Conservation (phyloP, 1,140 invertebrate genomes). For the Drosophila pruinosa region DNA sequence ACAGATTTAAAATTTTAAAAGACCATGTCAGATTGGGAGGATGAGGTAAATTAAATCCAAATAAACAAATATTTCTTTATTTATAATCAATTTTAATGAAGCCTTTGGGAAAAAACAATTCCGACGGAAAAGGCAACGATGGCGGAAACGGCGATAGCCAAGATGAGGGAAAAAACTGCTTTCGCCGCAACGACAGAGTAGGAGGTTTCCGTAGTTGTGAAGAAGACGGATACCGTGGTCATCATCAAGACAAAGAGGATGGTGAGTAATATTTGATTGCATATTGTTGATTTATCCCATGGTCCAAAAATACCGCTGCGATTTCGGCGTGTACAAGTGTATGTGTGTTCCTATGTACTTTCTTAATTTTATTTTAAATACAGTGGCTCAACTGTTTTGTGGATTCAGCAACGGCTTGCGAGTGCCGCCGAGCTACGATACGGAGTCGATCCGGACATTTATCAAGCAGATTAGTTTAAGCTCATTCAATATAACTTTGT, state of each 20-base stretch:
- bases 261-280: slow-evolving; percentile 27
- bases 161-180: background rate
- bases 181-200: background rate
- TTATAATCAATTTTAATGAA: background rate
- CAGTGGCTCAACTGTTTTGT: background rate
- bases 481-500: background rate
- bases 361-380: slow-evolving; percentile 9
- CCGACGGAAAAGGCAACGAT: slow-evolving; percentile 38
- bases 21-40: slow-evolving; percentile 59
- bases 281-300: background rate
- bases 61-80: background rate
- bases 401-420: slow-evolving; percentile 1
- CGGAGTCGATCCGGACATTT: slow-evolving; percentile 36
- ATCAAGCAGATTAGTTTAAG: slow-evolving; percentile 24
- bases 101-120: slow-evolving; percentile 33
- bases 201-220: slow-evolving; percentile 44
- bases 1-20: background rate
- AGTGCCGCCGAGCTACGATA: slow-evolving; percentile 38
- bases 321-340: background rate
- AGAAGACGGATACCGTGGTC: slow-evolving; percentile 47
- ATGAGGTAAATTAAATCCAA: slow-evolving; percentile 29
- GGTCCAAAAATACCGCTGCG: background rate
- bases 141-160: slow-evolving; percentile 22
- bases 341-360: slow-evolving; percentile 30
- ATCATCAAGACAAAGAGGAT: slow-evolving; percentile 33